Base-by-base conservation (phyloP, 2,888 invertebrate species). In the Trypoxylon attenuatum region DNA sequence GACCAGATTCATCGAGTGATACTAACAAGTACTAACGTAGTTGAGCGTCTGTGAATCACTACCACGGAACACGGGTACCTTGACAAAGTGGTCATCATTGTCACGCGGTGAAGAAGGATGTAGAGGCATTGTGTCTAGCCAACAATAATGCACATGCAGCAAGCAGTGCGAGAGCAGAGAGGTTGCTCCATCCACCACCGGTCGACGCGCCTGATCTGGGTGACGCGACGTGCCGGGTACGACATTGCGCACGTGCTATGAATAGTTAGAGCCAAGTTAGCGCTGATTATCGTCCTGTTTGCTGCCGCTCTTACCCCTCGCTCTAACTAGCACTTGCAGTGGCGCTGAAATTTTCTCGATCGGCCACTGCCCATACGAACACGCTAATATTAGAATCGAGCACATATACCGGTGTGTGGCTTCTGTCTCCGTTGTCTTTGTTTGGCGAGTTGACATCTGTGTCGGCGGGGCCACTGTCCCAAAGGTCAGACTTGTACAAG, bases 191-290 rank as follows among this genome's bases (percentile, higher is more conserved):
- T n/a, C n/a, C 56, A 50, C 68, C 70, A 58, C 67, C 25, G 65
- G 58, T 76, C 65, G 75, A 75, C 76, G 76, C n/a, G n/a, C 73
- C 68, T 61, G 69, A 70, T 70, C 57, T 41, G 74, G 71, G 71
- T 66, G 73, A 73, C 74, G 78, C 68, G 73, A 73, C 74, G 78
- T 74, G 78, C 78, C 73, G 76, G 72, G 69, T 67, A 75, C 73
- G 72, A 78, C 77, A 78, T 80, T 76, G 73, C 76, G 75, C 80
- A 69, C 80, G 80, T 80, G 80, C 80, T 79, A 79, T 77, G 80
- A 80, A 80, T 80, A 80, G 80, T 79, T 79, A 72, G 76, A 78
- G 70, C 69, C 72, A 69, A 80, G 79, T 80, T 80, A 78, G 69
- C 73, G 75, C 65, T 78, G 79, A 80, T 80, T 80, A 78, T 77